Percentiles rank a stretch among this genome's conserved stretches.
Evolutionary conservation across 1,140 invertebrate genomes (phyloP).

Genomic region (Cheumatopsyche charites): DNA sequence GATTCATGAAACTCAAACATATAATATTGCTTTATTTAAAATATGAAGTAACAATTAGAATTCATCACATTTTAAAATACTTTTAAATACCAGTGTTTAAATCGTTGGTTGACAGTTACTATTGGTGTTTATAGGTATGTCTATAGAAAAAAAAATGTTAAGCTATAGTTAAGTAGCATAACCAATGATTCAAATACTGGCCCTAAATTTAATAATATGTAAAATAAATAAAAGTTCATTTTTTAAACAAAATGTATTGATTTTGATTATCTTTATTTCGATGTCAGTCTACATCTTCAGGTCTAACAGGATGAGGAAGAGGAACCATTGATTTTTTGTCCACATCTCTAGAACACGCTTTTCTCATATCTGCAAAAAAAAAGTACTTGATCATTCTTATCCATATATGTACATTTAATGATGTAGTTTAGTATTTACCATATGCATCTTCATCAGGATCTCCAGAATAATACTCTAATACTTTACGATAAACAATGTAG

Average conservation of each 20-base stretch:
- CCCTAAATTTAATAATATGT: too few species aligned
- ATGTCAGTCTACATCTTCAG: constrained; percentile 90
- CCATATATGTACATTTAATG: too few species aligned
- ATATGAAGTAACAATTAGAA: too few species aligned
- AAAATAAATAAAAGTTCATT: background rate
- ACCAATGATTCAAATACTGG: too few species aligned
- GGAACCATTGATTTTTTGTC: constrained; percentile 95
- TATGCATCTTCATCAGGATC: constrained; percentile 95
- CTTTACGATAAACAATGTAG: constrained; percentile 96
- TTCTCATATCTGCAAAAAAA: constrained; percentile 91
- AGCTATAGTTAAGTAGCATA: too few species aligned
- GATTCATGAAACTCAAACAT: constrained; percentile 31
- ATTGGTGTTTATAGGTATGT: too few species aligned
- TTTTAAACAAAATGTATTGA: constrained; percentile 12
- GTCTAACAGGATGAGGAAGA: constrained; percentile 89
- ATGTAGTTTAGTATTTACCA: constrained; percentile 6
- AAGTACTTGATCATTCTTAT: constrained; percentile 36
- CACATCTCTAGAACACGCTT: constrained; percentile 91
- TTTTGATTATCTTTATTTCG: background rate
- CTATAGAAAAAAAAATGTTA: too few species aligned
- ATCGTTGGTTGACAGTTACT: too few species aligned
- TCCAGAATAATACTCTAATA: constrained; percentile 97
- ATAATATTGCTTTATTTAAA: constrained; percentile 16
- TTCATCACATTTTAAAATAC: too few species aligned
- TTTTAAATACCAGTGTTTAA: too few species aligned